Base-by-base conservation (phyloP, 2,888 invertebrate species). In the Cosmopolites sordidus region DNA sequence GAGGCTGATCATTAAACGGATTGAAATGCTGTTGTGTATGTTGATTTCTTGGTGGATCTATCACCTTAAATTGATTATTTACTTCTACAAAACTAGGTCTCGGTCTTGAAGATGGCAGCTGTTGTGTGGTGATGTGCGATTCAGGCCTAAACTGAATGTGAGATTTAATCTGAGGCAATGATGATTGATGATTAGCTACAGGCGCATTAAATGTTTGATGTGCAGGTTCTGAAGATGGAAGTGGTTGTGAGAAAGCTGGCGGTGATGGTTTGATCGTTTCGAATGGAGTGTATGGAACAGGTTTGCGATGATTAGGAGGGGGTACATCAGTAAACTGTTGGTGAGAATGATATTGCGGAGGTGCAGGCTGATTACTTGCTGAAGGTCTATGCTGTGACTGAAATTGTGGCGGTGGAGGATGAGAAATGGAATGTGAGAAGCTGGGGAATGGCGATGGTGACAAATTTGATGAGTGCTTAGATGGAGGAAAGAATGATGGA, bases 121-220 rank as follows among this genome's bases (percentile, higher is more conserved):
- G 69, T 15, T 66, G 65, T 16, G 64, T 46, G 14, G 70, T 70
- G 54, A 73, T 72, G 56, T 79, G 80, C 4, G 80, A 78, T 54
- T 79, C 71, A 51, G 79, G 79, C 66, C 79, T 78, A 44, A 69
- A 66, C 18, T 64, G 66, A 49, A 66, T 59, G 38, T 61, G 57
- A 9, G 44, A 55, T 15, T 43, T 38, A 3, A 33, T 22, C 72
- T 70, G 42, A 64, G 60, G 60, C 43, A 60, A 59, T 56, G 62
- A 58, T 27, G 58, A 56, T 51, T 41, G 76, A 68, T 44, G 58
- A 49, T 56, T 12, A 12, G 50, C 16, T 18, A 37, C 45, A 18
- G 53, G 43, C 30, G 48, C 22, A 44, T 29, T 51, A 45, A 48
- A 48, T 48, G 51, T 37, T 45, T 48, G 51, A 42, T 42, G 61